phyloP scores from a whole-genome alignment of 1,140 invertebrate species.

The Aphidius gifuensis region DNA sequence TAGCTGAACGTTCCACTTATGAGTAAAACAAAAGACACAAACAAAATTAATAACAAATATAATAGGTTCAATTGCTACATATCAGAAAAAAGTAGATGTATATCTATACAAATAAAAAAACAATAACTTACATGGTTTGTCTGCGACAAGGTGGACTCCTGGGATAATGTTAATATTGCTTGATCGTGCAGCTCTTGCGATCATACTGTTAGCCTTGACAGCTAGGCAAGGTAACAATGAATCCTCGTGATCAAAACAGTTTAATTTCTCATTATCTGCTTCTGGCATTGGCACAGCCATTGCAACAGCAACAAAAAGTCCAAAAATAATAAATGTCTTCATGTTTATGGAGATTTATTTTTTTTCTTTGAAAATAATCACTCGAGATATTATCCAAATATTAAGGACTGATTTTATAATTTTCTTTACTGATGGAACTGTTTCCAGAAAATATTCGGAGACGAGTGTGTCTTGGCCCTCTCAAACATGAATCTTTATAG shows the following conservation, averaged over 20 bases:
- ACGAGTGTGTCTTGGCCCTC: conserved; percentile 49
- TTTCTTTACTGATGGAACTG: conserved; percentile 21
- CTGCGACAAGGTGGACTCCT: conserved; percentile 60
- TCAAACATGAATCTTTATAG: conserved; percentile 53
- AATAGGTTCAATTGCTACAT: not conserved
- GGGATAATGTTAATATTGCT: conserved; percentile 58
- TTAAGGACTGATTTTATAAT: conserved; percentile 3
- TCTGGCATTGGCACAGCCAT: conserved; percentile 39
- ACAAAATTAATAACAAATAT: not conserved
- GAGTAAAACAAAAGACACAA: conserved; percentile 15
- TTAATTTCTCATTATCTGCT: conserved; percentile 28
- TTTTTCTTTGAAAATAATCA: not conserved
- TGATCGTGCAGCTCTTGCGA: conserved; percentile 60
- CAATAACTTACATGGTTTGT: conserved; percentile 42
- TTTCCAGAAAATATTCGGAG: conserved; percentile 50
- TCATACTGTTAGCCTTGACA: conserved; percentile 57
- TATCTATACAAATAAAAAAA: conserved; percentile 1
- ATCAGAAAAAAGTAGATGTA: not conserved
- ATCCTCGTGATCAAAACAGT: conserved; percentile 48
- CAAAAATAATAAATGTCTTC: conserved; percentile 41
- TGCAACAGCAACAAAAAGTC: conserved; percentile 40
- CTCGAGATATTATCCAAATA: conserved; percentile 5
- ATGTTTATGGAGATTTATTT: conserved; percentile 32
- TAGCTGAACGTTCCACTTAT: conserved; percentile 52
- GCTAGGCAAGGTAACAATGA: conserved; percentile 59